Conservation (phyloP, 1,140 invertebrate species). For the Pseudomyrmex dendroicus region DNA sequence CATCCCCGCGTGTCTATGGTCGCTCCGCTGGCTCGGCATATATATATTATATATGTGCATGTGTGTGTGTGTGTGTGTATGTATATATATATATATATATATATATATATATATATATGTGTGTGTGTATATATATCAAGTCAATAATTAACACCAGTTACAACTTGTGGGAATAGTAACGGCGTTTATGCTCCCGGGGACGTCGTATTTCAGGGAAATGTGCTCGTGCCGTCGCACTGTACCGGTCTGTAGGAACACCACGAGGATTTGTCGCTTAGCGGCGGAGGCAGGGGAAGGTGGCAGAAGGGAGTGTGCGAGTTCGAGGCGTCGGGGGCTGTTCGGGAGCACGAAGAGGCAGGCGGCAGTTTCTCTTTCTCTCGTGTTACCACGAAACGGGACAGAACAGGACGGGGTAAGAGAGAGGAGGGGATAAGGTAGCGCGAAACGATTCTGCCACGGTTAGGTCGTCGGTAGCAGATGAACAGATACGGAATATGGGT, state of each 20-base stretch:
- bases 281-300: conserved; percentile 45
- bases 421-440: conserved; percentile 62
- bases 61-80: too few relatives aligned
- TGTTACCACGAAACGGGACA: not conserved
- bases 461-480: conserved; percentile 79
- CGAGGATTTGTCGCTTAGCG: conserved; percentile 73
- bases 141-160: conserved; percentile 86
- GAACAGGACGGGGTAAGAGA: not conserved
- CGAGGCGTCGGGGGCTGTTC: conserved; percentile 65
- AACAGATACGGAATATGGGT: conserved; percentile 82
- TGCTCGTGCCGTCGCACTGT: conserved; percentile 79
- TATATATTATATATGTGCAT: not conserved
- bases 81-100: too few relatives aligned
- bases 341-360: conserved; percentile 41
- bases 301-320: conserved; percentile 55
- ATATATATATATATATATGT: not conserved
- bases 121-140: conserved; percentile 77
- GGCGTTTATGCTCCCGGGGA: conserved; percentile 84
- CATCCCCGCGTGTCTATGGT: conserved; percentile 6
- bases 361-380: not conserved
- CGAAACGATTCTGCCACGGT: conserved; percentile 72
- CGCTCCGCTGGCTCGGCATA: conserved; percentile 16
- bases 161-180: conserved; percentile 85
- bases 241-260: conserved; percentile 68
- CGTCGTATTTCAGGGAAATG: conserved; percentile 85